Evolutionary conservation across 2,888 invertebrate species (phyloP).

Genomic region (Ormyrus rosae): DNA sequence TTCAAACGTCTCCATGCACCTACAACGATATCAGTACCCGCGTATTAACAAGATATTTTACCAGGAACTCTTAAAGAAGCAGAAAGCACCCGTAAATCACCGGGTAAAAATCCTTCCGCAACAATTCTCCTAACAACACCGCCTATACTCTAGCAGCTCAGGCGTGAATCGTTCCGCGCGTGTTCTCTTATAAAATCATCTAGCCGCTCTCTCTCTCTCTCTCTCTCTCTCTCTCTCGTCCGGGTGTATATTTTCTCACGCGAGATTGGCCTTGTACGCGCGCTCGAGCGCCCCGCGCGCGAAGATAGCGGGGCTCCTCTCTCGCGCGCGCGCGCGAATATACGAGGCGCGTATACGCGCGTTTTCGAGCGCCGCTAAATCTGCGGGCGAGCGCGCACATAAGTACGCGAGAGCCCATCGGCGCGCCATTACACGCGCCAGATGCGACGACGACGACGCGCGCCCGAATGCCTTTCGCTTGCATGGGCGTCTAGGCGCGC

Average conservation of each 20-base stretch:
- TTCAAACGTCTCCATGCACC: too few species aligned
- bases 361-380: background rate
- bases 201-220: conserved; percentile 22
- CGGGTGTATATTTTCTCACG: conserved; percentile 23
- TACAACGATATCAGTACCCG: too few species aligned
- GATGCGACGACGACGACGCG: background rate
- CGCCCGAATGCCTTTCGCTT: background rate
- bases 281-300: conserved; percentile 19
- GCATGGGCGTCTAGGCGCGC: background rate
- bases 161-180: background rate
- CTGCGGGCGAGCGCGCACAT: conserved; percentile 4
- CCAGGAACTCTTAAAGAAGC: background rate
- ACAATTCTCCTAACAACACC: conserved; percentile 33
- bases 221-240: conserved; percentile 2
- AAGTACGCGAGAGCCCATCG: background rate
- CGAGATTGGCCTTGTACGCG: conserved; percentile 24
- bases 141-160: background rate
- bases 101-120: background rate
- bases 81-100: too few species aligned
- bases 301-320: conserved; percentile 3
- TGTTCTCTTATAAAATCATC: conserved; percentile 44
- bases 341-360: background rate
- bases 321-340: conserved; percentile 5
- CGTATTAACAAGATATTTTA: background rate
- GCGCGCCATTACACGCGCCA: background rate